These are phyloP conservation scores for Hestina assimilis DNA, from an alignment of 1,140 invertebrate genomes.

Conservation along the genomic window DNA sequence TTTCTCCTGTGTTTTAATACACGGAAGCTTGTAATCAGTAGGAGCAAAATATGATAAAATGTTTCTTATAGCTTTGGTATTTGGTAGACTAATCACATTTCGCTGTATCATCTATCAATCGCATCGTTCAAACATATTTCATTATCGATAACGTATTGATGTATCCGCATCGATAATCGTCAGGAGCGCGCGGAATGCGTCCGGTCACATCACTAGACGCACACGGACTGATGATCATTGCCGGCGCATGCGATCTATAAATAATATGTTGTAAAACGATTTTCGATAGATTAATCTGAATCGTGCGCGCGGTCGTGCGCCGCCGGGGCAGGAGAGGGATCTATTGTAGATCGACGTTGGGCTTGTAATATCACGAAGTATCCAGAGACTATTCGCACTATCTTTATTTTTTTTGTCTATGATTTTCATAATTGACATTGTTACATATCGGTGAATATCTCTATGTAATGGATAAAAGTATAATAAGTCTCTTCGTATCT, in stretches of 20 bases:
- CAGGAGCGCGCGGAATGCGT: slow-evolving; percentile 42
- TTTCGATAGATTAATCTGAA: slow-evolving; percentile 79
- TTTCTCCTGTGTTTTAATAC: no score
- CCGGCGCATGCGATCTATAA: slow-evolving; percentile 76
- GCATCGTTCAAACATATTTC: not conserved
- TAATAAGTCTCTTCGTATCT: no score
- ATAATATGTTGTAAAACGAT: slow-evolving; percentile 79
- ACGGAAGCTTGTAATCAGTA: no score
- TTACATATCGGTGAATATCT: no score
- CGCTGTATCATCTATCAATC: slow-evolving; percentile 28
- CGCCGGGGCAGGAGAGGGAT: slow-evolving; percentile 63
- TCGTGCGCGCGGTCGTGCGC: slow-evolving; percentile 74
- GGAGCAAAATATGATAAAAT: not conserved
- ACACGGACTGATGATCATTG: slow-evolving; percentile 75
- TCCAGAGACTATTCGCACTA: slow-evolving; percentile 1
- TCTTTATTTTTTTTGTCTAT: not conserved
- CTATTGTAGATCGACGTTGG: slow-evolving; percentile 69
- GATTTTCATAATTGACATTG: not conserved
- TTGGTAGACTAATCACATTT: slow-evolving; percentile 10
- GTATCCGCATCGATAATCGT: slow-evolving; percentile 49
- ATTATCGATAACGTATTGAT: slow-evolving; percentile 44
- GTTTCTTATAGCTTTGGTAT: not conserved
- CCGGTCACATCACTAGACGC: slow-evolving; percentile 61
- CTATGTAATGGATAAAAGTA: no score
- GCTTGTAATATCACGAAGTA: slow-evolving; percentile 38